These are phyloP conservation scores for Aleadryas rufinucha DNA, from an alignment of 2,113 vertebrate species.

Conservation along the genomic window DNA sequence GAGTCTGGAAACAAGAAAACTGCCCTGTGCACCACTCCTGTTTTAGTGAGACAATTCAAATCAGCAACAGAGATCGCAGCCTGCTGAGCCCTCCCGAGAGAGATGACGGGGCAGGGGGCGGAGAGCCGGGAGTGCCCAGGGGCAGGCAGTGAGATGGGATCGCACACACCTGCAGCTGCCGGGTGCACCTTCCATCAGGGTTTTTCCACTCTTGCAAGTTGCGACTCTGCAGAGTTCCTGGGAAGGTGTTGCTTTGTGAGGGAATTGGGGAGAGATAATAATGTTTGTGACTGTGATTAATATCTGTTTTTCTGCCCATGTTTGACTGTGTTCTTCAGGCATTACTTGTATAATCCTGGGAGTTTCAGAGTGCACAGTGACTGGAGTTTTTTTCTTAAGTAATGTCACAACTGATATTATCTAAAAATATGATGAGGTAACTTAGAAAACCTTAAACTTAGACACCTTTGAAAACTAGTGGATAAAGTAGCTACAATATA, in stretches of 20 bases:
- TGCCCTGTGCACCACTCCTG: accelerated
- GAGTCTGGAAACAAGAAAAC: not conserved
- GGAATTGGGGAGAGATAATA: not conserved
- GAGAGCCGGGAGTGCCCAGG: not conserved
- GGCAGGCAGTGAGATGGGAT: not conserved
- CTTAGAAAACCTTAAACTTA: not conserved
- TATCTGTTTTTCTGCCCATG: accelerated
- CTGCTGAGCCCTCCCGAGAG: not conserved
- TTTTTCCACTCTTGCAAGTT: not conserved
- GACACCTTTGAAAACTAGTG: not conserved
- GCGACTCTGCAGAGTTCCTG: not conserved
- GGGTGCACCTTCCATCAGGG: accelerated
- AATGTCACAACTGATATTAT: not conserved
- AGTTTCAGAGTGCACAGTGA: not conserved
- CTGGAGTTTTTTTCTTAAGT: not conserved
- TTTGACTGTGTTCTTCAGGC: not conserved
- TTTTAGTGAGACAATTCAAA: not conserved
- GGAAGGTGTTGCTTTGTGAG: not conserved
- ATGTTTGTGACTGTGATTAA: not conserved
- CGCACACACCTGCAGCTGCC: not conserved
- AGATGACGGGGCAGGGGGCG: too few relatives aligned
- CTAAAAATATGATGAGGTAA: not conserved
- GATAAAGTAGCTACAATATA: not conserved
- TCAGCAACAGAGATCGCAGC: accelerated
- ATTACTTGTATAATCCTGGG: not conserved